phyloP scores from a whole-genome alignment of 2,113 vertebrate species.

The Cyprinus carpio region DNA sequence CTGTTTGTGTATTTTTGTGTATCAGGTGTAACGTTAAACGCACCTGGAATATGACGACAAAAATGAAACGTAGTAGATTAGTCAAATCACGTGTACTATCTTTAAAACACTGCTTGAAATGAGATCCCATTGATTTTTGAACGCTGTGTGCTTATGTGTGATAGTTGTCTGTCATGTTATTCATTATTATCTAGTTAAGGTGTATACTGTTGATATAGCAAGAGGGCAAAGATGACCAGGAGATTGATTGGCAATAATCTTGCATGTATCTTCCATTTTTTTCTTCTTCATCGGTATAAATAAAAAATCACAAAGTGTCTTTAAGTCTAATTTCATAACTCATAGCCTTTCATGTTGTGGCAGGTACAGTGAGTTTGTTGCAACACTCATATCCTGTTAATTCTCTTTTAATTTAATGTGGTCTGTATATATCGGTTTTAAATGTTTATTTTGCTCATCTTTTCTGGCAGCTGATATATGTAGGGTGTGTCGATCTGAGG shows the following conservation, averaged over 20 bases:
- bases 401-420: neutral
- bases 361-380: neutral
- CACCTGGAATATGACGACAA: neutral
- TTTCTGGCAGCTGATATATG: constrained; percentile 88
- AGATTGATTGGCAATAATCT: neutral
- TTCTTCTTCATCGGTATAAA: neutral
- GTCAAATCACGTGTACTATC: too few relatives aligned
- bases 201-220: neutral
- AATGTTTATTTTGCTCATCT: constrained; percentile 3
- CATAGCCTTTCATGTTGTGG: neutral
- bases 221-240: neutral
- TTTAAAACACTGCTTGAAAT: too few relatives aligned
- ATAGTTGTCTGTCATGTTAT: neutral
- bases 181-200: neutral
- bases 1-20: neutral
- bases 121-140: neutral
- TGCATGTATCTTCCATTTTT: neutral
- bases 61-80: neutral
- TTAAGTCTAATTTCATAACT: neutral
- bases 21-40: constrained; percentile 11
- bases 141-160: neutral
- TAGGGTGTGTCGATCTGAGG: constrained; percentile 97
- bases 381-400: neutral
- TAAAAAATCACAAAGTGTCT: neutral
- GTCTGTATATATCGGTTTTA: neutral